A percentile compares a stretch with the other conserved stretches of the same genome.
These are phyloP conservation scores for Tholera decimalis DNA, from an alignment of 2,888 invertebrate species.

Conservation along the genomic window DNA sequence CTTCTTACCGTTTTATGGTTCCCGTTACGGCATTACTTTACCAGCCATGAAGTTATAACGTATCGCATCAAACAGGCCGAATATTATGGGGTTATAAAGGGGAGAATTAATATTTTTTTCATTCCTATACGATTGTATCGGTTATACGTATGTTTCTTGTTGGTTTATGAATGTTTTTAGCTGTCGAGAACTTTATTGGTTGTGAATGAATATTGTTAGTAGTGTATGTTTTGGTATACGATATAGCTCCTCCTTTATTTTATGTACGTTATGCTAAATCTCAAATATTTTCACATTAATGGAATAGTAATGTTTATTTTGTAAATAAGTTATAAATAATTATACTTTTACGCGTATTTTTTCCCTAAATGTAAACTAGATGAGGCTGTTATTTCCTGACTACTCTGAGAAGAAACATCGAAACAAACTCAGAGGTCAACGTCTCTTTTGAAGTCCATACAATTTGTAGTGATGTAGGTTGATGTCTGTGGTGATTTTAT, in stretches of 20 bases:
- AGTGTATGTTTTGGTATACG: background rate
- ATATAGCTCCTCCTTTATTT: background rate
- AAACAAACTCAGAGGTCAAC: too few species aligned
- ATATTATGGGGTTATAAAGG: conserved; percentile 64
- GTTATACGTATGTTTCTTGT: conserved; percentile 23
- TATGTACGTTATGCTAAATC: too few species aligned
- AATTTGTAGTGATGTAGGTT: too few species aligned
- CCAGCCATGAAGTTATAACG: conserved; percentile 61
- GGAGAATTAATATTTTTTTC: conserved; percentile 65
- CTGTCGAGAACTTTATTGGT: conserved; percentile 10
- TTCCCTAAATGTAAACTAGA: too few species aligned
- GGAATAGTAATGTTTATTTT: too few species aligned
- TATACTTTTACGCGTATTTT: too few species aligned
- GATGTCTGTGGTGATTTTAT: too few species aligned
- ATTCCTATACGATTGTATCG: conserved; percentile 42
- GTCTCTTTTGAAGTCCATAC: too few species aligned
- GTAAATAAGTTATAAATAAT: too few species aligned
- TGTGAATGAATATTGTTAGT: background rate
- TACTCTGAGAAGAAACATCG: too few species aligned
- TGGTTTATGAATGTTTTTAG: conserved; percentile 22
- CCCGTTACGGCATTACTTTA: conserved; percentile 74
- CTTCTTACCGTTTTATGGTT: conserved; percentile 69
- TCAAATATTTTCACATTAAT: too few species aligned
- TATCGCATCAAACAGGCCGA: conserved; percentile 47
- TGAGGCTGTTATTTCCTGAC: too few species aligned